Evolutionary conservation across 64 coral and sea anemone species (phyloP).

Genomic region (Dendronephthya gigantea): DNA sequence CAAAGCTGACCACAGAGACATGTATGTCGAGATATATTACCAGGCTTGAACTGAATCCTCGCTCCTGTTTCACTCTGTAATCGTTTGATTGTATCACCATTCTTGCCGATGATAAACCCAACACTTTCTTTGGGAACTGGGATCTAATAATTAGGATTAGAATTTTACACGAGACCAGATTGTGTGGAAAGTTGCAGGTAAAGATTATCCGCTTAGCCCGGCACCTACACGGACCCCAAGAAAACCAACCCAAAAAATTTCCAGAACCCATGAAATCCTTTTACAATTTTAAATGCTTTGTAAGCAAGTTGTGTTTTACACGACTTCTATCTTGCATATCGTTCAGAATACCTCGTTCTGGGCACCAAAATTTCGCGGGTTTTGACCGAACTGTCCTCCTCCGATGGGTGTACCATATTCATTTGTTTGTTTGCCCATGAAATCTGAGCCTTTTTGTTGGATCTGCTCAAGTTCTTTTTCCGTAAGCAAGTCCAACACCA

Average conservation of each 20-base stretch:
- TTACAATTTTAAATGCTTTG: too few species aligned
- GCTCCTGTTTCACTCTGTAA: conserved; percentile 77
- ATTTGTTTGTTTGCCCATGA: neutral
- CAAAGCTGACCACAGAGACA: neutral
- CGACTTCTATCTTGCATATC: neutral
- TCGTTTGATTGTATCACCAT: conserved; percentile 97
- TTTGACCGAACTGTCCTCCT: neutral
- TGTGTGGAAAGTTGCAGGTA: neutral
- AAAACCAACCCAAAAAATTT: neutral
- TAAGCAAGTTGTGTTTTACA: too few species aligned
- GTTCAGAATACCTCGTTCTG: neutral
- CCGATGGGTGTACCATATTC: conserved; percentile 12
- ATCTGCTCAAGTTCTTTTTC: conserved; percentile 88
- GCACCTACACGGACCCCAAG: too few species aligned
- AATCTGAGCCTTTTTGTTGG: neutral
- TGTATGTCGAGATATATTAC: neutral
- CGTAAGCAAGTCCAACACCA: conserved; percentile 81
- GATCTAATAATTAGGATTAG: conserved; percentile 42
- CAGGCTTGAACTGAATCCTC: conserved; percentile 71
- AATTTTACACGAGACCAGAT: neutral
- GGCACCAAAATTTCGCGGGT: neutral
- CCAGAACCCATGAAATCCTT: too few species aligned
- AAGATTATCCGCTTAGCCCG: neutral
- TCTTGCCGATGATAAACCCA: conserved; percentile 94
- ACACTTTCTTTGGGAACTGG: conserved; percentile 92